Base-by-base conservation (phyloP, 1,140 invertebrate species). In the Stenopsyche tienmushanensis region DNA sequence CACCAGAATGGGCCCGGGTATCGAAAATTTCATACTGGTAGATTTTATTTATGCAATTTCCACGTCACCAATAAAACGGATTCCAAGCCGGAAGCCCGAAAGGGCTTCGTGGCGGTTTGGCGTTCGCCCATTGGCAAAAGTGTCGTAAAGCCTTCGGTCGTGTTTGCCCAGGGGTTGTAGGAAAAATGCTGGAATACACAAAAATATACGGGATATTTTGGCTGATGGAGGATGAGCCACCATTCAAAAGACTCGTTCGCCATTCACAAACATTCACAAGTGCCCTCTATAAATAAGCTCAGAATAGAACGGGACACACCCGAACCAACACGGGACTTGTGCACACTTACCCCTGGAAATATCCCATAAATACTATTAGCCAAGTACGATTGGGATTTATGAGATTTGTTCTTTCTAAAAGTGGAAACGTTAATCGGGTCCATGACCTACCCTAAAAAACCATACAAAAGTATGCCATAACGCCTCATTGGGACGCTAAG, bases 181-280 rank as follows among this genome's bases (percentile, higher is more conserved):
- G 13, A 34, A 34, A 34, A 7, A 13, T 34, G 29, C 5, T 34
- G 29, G 29, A 34, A 34, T 34, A 34, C 29, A 34, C 13, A 34
- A 34, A 34, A 34, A 34, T 34, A 13, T 34, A n/a, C n/a, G n/a
- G n/a, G n/a, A 34, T 34, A 34, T 34, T 5, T 34, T 7, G 29
- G n/a, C n/a, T 13, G 24, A 25, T 55, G 23, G 50, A 25, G 25
- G 24, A 25, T 10, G 21, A 20, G 13, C 17, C 10, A 17, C 26
- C n/a, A n/a, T 5, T 18, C 24, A 24, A 34, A 39, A 17, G 52
- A 39, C 13, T 18, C 54, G 42, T 57, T 57, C 39, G 15, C 54
- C 54, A n/a, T 21, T 39, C 5, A 42, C 54, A 57, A 42, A 57
- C 54, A 57, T 21, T 42, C 54, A 41, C 18, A 9, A 34, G 2